These are phyloP conservation scores for Natrix natrix DNA, from an alignment of 2,797 vertebrate species.

Conservation along the genomic window DNA sequence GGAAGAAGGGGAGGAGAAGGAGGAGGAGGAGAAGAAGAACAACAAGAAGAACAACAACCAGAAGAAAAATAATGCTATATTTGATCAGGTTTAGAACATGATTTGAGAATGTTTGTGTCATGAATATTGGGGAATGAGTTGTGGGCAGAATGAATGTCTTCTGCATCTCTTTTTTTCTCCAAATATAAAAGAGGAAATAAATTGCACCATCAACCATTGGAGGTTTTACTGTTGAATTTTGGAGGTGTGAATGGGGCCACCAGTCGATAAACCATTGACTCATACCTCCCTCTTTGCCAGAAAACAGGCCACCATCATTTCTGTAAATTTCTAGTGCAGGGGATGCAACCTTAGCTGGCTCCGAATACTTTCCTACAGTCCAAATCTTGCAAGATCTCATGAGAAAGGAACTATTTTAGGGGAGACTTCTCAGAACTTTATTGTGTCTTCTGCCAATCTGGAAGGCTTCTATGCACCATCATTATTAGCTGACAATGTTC, in stretches of 20 bases:
- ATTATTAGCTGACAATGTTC: not conserved
- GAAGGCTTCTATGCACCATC: not conserved
- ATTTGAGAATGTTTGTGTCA: not conserved
- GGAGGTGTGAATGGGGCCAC: not conserved
- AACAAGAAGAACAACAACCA: too few relatives aligned
- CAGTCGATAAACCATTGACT: not conserved
- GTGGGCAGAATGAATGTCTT: not conserved
- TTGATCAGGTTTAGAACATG: not conserved
- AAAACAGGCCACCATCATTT: not conserved
- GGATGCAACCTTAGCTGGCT: not conserved
- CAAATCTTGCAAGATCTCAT: not conserved
- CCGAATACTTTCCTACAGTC: not conserved
- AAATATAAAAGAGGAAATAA: not conserved
- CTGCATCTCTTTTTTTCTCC: not conserved
- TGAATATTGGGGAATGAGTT: not conserved
- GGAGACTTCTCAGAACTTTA: not conserved
- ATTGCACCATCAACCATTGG: not conserved
- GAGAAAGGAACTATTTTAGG: not conserved
- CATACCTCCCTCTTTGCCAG: not conserved
- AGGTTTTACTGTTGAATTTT: not conserved
- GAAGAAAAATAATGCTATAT: not conserved
- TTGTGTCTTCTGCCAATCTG: not conserved
- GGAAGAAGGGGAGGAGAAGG: rapidly evolving
- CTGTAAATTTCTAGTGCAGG: not conserved
- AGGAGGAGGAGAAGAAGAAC: too few relatives aligned